phyloP scores from a whole-genome alignment of 2,888 invertebrate genomes.

The Drosophila quinaria region DNA sequence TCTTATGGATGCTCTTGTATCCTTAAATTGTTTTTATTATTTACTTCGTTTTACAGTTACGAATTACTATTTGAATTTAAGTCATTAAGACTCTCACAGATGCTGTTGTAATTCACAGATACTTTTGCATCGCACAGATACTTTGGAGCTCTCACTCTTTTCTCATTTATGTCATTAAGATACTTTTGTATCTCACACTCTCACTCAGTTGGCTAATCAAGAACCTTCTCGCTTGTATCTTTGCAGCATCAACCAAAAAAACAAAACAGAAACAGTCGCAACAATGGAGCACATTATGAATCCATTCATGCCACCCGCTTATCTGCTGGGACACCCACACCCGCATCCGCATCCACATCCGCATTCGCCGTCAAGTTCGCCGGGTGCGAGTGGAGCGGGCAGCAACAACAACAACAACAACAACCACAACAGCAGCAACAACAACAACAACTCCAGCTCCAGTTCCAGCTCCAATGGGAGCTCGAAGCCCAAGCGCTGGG shows the following conservation, averaged over 20 bases:
- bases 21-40: too few relatives aligned
- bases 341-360: conserved; percentile 36
- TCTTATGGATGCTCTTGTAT: too few relatives aligned
- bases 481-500: conserved; percentile 88
- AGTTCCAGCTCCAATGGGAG: conserved; percentile 15
- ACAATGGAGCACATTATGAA: conserved; percentile 85
- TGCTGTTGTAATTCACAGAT: background rate
- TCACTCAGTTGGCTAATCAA: conserved; percentile 10
- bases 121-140: background rate
- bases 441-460: background rate
- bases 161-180: background rate
- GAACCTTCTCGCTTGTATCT: conserved; percentile 23
- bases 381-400: conserved; percentile 41
- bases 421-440: background rate
- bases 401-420: conserved; percentile 2
- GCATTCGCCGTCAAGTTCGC: conserved; percentile 78
- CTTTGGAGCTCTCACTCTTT: background rate
- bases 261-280: background rate
- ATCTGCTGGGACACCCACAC: conserved; percentile 83
- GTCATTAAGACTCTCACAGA: background rate
- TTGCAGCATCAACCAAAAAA: conserved; percentile 36
- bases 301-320: conserved; percentile 83
- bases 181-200: conserved; percentile 2
- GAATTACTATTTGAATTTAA: background rate
- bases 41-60: background rate